Base-by-base conservation (phyloP, 2,113 vertebrate genomes). In the Gallinago undulata region DNA sequence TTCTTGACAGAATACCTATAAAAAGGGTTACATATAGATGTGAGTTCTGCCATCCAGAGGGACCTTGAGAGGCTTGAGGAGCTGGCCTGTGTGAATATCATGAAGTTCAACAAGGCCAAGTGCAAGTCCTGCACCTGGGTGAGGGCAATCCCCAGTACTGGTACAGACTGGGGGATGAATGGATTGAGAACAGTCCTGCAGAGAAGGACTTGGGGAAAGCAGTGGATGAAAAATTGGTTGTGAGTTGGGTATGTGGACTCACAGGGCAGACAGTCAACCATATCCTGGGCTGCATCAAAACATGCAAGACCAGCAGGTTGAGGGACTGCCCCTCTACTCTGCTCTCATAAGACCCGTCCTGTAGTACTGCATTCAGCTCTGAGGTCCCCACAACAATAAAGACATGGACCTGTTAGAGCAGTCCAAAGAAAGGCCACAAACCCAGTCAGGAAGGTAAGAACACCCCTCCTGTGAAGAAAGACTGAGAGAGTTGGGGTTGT, bases 171-270 rank as follows among this genome's bases (percentile, higher is more conserved):
- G 2, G 6, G 13, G 4, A 28, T 37, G 14, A 47, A 35, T 2
- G 3, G 9, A 17, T 33, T 60, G 13, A 53, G 13, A 68, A 5
- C 12, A 55, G 18, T 3, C 9, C 15, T 64, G 10, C 1, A 3
- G n/a, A 47, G 35, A 87, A 77, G 17, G 47, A 37, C 28, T 27
- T 55, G 4, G 18, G 33, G 22, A 2, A 68, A 62, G 11, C 2
- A 5, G 27, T 19, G 16, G 15, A 47, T 57, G 33, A 37, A 47
- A 57, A 68, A 31, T 6, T 47, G 16, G 3, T 41, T 8, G 2
- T 31, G 30, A 64, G 10, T 28, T 7, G 8, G 3, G 16, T 7
- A 13, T 7, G 9, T 24, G 13, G 1, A 0, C 9, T 53, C 30
- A 11, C 10, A 87, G 47, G 5, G 12, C 30, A 51, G 30, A 90